phyloP scores from a whole-genome alignment of 1,140 invertebrate genomes.

The Oreohelix idahoensis region DNA sequence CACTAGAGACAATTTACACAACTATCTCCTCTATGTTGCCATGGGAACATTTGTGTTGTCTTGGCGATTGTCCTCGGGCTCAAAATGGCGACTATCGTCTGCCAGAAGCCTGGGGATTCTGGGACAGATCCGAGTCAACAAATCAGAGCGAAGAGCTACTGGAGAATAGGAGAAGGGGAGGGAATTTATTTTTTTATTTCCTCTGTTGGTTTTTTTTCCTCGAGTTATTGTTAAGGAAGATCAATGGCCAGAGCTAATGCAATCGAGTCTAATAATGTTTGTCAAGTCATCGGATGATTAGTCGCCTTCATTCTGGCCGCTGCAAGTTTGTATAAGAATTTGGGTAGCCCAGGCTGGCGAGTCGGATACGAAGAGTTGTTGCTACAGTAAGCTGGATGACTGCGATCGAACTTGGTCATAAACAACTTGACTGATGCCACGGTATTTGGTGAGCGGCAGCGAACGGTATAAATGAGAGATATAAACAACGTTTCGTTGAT shows the following conservation, averaged over 20 bases:
- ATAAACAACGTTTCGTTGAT: no score
- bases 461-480: neutral
- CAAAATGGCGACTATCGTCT: constrained; percentile 33
- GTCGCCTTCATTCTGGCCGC: constrained; percentile 11
- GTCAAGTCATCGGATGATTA: constrained; percentile 24
- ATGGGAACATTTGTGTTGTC: constrained; percentile 35
- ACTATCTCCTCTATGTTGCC: constrained; percentile 22
- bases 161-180: neutral
- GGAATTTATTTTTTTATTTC: neutral
- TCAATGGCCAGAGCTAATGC: constrained; percentile 11
- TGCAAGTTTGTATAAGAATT: constrained; percentile 11
- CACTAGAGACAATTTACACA: constrained; percentile 29
- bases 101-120: constrained; percentile 20
- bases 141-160: neutral
- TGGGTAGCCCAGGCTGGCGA: neutral
- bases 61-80: constrained; percentile 33
- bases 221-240: neutral
- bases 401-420: neutral
- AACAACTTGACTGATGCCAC: neutral
- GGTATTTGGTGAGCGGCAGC: no score
- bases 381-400: neutral
- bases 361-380: neutral
- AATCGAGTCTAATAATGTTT: constrained; percentile 6
- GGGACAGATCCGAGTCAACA: constrained; percentile 19
- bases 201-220: neutral